phyloP scores from a whole-genome alignment of 1,140 invertebrate genomes.

The Heliconius congener region DNA sequence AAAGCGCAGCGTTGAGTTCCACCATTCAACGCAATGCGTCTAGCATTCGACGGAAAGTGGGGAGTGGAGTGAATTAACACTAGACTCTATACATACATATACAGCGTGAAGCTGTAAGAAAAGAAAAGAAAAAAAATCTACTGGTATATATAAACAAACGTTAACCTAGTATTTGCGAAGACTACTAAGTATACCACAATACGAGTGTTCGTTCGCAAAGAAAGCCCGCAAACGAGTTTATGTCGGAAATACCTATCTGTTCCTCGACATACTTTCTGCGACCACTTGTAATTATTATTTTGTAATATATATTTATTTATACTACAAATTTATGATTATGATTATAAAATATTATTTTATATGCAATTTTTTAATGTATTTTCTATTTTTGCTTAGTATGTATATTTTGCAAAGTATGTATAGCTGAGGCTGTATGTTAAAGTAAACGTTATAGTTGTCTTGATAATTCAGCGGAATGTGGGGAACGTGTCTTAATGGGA shows the following conservation, averaged over 20 bases:
- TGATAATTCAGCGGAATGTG: too few relatives aligned
- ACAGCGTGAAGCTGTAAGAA: background rate
- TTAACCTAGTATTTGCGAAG: background rate
- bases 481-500: too few relatives aligned
- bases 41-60: too few relatives aligned
- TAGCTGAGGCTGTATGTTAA: too few relatives aligned
- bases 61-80: too few relatives aligned
- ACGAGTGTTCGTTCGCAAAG: background rate
- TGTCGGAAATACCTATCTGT: background rate
- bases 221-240: background rate
- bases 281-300: conserved; percentile 3
- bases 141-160: background rate
- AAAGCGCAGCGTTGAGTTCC: too few relatives aligned
- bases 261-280: conserved; percentile 8
- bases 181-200: conserved; percentile 1
- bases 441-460: too few relatives aligned
- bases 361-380: background rate
- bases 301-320: conserved; percentile 2
- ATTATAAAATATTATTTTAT: background rate
- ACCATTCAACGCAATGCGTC: too few relatives aligned
- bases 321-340: too few relatives aligned
- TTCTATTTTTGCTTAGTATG: too few relatives aligned
- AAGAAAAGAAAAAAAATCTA: too few relatives aligned
- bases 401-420: too few relatives aligned
- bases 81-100: background rate